Evolutionary conservation across 2,113 vertebrate species (phyloP).

Genomic region (Lophochroa leadbeateri): DNA sequence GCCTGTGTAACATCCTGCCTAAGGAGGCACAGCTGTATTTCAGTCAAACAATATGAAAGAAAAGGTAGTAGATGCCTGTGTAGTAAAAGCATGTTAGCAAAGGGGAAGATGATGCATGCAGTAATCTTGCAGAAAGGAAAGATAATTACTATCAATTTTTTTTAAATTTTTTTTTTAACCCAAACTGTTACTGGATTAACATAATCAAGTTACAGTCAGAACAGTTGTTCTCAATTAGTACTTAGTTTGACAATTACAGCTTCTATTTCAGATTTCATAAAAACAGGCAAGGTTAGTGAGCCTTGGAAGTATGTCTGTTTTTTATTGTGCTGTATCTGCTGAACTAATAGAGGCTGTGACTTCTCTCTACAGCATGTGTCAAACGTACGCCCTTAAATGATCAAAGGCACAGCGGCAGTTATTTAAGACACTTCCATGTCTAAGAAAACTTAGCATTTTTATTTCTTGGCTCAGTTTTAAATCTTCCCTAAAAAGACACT

Average conservation of each 20-base stretch:
- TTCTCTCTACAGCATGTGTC: background rate
- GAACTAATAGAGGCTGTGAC: background rate
- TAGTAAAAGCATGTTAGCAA: background rate
- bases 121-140: background rate
- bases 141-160: background rate
- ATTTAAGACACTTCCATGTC: background rate
- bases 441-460: background rate
- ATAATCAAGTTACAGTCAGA: constrained; percentile 2
- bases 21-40: background rate
- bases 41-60: background rate
- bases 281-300: background rate
- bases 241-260: background rate
- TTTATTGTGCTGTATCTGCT: background rate
- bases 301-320: background rate
- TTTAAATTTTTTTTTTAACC: background rate
- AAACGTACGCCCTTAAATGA: background rate
- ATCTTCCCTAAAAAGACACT: background rate
- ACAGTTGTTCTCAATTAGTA: background rate
- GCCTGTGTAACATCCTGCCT: background rate
- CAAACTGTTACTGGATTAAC: background rate
- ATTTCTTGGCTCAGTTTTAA: background rate
- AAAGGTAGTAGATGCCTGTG: background rate
- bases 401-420: background rate
- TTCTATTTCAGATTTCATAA: background rate
- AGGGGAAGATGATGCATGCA: background rate